Evolutionary conservation across 2,113 vertebrate genomes (phyloP).

Genomic region (Daboia siamensis): DNA sequence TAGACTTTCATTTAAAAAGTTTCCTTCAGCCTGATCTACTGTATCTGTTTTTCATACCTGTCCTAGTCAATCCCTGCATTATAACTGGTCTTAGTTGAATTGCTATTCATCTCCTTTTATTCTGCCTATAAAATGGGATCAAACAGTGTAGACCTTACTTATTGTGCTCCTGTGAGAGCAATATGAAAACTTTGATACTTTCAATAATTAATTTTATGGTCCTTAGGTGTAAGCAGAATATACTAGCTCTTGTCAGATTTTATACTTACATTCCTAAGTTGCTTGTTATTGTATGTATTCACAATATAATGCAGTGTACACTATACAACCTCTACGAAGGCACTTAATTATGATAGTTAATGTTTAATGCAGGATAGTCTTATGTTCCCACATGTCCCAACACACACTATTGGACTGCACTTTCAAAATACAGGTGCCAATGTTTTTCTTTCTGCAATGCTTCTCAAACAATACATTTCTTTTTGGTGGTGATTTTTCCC

Average conservation of each 20-base stretch:
- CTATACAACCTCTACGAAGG: not conserved
- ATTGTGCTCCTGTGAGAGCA: not conserved
- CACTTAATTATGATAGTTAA: slow-evolving; percentile 2
- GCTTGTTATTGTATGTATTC: slow-evolving; percentile 13
- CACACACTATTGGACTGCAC: not conserved
- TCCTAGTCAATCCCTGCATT: not conserved
- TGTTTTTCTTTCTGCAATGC: slow-evolving; percentile 16
- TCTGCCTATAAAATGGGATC: not conserved
- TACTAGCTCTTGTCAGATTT: not conserved
- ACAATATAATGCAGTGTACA: slow-evolving; percentile 6
- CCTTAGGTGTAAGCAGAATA: slow-evolving; percentile 10
- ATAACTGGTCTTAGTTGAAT: not conserved
- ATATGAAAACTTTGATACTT: not conserved
- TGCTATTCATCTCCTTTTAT: not conserved
- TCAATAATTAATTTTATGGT: not conserved
- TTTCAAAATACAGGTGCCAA: not conserved
- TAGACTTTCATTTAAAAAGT: not conserved
- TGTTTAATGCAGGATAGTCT: not conserved
- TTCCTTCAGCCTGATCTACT: not conserved
- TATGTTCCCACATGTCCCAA: not conserved
- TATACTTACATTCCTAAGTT: slow-evolving; percentile 22
- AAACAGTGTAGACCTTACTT: not conserved
- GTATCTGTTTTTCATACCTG: not conserved
- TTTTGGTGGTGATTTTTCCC: not conserved
- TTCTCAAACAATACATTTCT: accelerated